Conservation (phyloP, 2,888 invertebrate genomes). For the Drosophila histrio region DNA sequence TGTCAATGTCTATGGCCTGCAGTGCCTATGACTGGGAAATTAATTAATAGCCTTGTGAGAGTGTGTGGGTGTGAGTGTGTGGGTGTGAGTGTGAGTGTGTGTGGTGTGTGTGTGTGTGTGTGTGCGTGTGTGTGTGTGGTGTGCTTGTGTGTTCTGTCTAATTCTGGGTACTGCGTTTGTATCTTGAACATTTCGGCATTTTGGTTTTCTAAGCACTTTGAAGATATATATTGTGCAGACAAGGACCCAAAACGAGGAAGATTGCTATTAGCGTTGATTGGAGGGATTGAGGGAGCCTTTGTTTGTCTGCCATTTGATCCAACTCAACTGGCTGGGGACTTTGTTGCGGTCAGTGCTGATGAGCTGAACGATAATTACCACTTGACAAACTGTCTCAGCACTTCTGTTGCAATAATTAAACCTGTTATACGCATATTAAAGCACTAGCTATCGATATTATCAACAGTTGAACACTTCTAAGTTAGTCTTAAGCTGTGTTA, state of each 20-base stretch:
- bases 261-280: slow-evolving; percentile 74
- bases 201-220: slow-evolving; percentile 70
- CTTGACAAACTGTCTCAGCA: slow-evolving; percentile 3
- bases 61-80: not conserved
- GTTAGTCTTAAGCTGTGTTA: not conserved
- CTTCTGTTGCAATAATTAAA: not conserved
- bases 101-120: not conserved
- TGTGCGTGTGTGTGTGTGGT: not conserved
- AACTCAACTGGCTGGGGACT: slow-evolving; percentile 28
- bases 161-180: not conserved
- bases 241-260: slow-evolving; percentile 16
- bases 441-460: not conserved
- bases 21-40: slow-evolving; percentile 60
- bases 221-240: slow-evolving; percentile 22
- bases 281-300: slow-evolving; percentile 49
- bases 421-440: not conserved
- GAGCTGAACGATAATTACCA: slow-evolving; percentile 11
- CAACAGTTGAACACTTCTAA: not conserved
- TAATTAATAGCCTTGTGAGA: slow-evolving; percentile 66
- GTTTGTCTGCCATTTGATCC: slow-evolving; percentile 61
- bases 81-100: too few relatives aligned
- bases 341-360: slow-evolving; percentile 55
- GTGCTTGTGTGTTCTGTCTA: not conserved
- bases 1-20: slow-evolving; percentile 53
- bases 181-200: slow-evolving; percentile 62